Evolutionary conservation across 53 echinoderm and acorn worm genomes (phyloP).

Genomic region (Henricia sp.): DNA sequence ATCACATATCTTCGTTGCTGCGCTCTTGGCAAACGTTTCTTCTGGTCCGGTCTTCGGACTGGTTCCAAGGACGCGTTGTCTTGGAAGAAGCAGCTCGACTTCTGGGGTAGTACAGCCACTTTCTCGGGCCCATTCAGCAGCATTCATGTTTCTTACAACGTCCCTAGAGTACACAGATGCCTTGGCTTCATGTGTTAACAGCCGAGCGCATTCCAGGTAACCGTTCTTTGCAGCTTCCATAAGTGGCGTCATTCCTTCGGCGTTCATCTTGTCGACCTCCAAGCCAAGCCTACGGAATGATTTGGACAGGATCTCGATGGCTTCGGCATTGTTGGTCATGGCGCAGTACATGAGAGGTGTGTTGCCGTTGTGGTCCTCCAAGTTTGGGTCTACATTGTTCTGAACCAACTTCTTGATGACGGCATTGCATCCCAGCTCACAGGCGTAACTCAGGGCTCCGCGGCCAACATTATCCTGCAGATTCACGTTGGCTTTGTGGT

Average conservation of each 20-base stretch:
- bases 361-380: conserved; percentile 90
- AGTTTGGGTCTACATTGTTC: conserved; percentile 92
- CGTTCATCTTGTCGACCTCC: conserved; percentile 85
- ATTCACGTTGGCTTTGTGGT: conserved; percentile 85
- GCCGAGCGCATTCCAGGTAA: conserved; percentile 72
- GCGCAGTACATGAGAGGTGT: conserved; percentile 91
- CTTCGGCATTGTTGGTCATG: conserved; percentile 73
- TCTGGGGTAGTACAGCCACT: conserved; percentile 74
- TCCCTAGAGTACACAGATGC: conserved; percentile 80
- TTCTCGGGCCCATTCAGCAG: conserved; percentile 92
- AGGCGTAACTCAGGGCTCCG: conserved; percentile 89
- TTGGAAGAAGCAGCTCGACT: conserved; percentile 67
- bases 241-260: conserved; percentile 85
- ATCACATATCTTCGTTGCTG: neutral
- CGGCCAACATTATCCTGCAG: conserved; percentile 81
- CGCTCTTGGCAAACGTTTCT: neutral
- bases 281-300: conserved; percentile 89
- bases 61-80: conserved; percentile 8
- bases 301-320: conserved; percentile 71
- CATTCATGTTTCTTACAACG: conserved; percentile 77
- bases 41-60: neutral
- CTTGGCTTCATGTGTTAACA: conserved; percentile 80
- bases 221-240: conserved; percentile 80
- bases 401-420: conserved; percentile 74
- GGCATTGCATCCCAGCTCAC: conserved; percentile 80